Base-by-base conservation (phyloP, 2,888 invertebrate genomes). In the Plusia festucae region DNA sequence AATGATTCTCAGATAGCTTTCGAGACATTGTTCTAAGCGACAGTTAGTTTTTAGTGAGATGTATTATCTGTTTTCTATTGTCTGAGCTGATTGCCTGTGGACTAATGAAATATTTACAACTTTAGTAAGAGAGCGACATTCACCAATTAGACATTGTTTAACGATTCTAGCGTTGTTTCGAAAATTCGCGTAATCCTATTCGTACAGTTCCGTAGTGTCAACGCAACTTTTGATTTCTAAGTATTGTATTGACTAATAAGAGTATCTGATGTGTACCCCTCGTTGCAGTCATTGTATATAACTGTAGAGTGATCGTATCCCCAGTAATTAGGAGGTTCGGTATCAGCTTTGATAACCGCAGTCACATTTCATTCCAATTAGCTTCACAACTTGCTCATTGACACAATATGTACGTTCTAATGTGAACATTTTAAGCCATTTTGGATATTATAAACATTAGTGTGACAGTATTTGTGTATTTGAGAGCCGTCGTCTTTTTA, bases 361-460 rank as follows among this genome's bases (percentile, higher is more conserved):
- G 87, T 87, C 85, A 49, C 46, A 49, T 89, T 77, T 90, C 91
- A 92, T 92, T 93, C 90, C 91, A 90, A 87, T 73, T 91, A 89
- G 93, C 92, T 93, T 92, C 88, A 90, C 85, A 83, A 86, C 86
- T 89, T 88, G 88, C 88, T 91, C 90, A 91, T 88, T 78, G 80
- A 89, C 86, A 87, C 86, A 84, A 84, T 87, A 84, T 86, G 81
- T 81, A 90, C 82, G 87, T 90, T 91, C 91, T 92, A 90, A 91
- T 91, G 93, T 94, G 93, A 93, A 94, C 93, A 93, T 93, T 93
- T 93, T 93, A 90, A 86, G 84, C 88, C 88, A 88, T 87, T 91
- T 91, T 89, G 90, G 90, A 92, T 92, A 92, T 93, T 91, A 91
- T 89, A 89, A 90, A 88, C 86, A 88, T 89, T 90, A 87, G 90